Conservation (phyloP, 2,888 invertebrate species). For the Platycheirus rosarum region DNA sequence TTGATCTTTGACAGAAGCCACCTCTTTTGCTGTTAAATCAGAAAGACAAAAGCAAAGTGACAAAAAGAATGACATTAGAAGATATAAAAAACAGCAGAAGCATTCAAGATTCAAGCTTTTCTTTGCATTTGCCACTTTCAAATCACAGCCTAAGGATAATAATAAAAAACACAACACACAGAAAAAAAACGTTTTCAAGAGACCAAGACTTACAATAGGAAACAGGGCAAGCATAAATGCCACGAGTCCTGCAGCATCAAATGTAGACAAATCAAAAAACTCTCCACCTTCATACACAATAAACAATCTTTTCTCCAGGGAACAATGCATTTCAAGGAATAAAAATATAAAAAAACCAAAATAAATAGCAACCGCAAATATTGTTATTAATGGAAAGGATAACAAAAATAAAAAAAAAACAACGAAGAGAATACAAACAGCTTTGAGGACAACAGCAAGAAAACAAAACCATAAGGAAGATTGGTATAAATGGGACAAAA, state of each 20-base stretch:
- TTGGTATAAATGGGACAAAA: constrained; percentile 38
- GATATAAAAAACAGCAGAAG: too few relatives aligned
- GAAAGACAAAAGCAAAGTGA: too few relatives aligned
- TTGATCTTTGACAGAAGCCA: too few relatives aligned
- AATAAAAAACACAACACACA: constrained; percentile 2
- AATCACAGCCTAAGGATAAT: constrained; percentile 30
- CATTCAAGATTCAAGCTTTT: too few relatives aligned
- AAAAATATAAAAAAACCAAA: constrained; percentile 33
- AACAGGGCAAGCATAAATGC: constrained; percentile 57
- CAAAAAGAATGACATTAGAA: too few relatives aligned
- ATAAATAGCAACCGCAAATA: constrained; percentile 63
- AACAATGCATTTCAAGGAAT: constrained; percentile 56
- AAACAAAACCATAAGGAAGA: constrained; percentile 12
- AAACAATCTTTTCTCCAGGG: constrained; percentile 45
- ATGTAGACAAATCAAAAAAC: constrained; percentile 22
- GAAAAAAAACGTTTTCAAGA: neutral
- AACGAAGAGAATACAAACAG: constrained; percentile 28
- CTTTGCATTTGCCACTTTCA: constrained; percentile 62
- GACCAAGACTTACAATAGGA: constrained; percentile 16
- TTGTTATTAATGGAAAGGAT: constrained; percentile 69
- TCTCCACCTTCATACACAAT: constrained; percentile 15
- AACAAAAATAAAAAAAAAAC: too few relatives aligned
- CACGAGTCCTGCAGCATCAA: constrained; percentile 67
- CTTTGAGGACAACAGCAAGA: constrained; percentile 5
- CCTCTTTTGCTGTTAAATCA: too few relatives aligned